phyloP scores from a whole-genome alignment of 2,888 invertebrate genomes.

The Baccha elongata region DNA sequence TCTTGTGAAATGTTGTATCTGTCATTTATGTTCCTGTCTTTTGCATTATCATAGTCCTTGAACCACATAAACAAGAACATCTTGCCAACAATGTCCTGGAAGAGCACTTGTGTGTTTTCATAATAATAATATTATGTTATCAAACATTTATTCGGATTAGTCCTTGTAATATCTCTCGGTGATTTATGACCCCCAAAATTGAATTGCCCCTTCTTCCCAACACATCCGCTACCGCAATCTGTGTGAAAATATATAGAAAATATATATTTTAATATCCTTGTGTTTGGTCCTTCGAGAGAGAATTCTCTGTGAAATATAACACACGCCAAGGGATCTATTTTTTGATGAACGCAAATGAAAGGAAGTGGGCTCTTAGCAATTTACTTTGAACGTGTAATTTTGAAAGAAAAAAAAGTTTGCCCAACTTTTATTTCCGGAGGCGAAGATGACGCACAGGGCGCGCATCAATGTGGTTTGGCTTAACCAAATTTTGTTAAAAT shows the following conservation, averaged over 20 bases:
- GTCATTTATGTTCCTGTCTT: slow-evolving; percentile 40
- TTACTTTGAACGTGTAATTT: slow-evolving; percentile 24
- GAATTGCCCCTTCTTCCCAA: slow-evolving; percentile 29
- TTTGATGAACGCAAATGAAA: slow-evolving; percentile 27
- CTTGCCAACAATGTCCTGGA: not conserved
- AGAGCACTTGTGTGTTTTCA: slow-evolving; percentile 32
- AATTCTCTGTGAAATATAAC: slow-evolving; percentile 24
- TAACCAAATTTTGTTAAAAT: too few relatives aligned
- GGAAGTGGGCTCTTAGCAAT: slow-evolving; percentile 20
- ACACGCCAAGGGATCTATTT: slow-evolving; percentile 14
- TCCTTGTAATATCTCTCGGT: slow-evolving; percentile 45
- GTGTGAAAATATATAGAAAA: not conserved
- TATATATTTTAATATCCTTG: not conserved
- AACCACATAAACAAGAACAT: not conserved
- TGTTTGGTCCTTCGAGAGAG: not conserved
- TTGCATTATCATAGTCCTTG: slow-evolving; percentile 12
- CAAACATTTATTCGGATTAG: slow-evolving; percentile 58
- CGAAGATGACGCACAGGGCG: not conserved
- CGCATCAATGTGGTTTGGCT: too few relatives aligned
- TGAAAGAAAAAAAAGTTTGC: not conserved
- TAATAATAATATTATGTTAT: slow-evolving; percentile 53
- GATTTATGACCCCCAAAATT: slow-evolving; percentile 62
- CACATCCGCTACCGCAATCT: too few relatives aligned
- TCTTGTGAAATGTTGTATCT: slow-evolving; percentile 29
- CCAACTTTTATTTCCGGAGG: slow-evolving; percentile 11